phyloP scores from a whole-genome alignment of 2,113 vertebrate genomes.

The Crocuta crocuta region DNA sequence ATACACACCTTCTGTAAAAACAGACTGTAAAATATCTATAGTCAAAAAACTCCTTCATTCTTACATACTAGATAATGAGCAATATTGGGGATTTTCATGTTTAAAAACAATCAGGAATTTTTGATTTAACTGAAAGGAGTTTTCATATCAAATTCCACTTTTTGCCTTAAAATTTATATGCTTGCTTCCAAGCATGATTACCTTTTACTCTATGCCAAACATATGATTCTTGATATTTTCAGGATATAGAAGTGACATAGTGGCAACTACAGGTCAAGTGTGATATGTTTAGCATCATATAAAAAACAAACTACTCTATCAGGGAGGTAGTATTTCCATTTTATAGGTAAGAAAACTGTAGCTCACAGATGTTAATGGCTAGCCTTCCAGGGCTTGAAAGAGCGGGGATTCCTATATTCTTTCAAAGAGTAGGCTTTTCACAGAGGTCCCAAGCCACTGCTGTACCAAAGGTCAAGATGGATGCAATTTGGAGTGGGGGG shows the following conservation, averaged over 20 bases:
- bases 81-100: background rate
- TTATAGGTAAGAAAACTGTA: background rate
- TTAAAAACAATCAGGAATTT: background rate
- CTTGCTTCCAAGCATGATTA: background rate
- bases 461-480: background rate
- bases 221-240: constrained; percentile 1
- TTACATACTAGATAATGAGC: background rate
- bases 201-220: background rate
- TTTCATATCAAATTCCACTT: background rate
- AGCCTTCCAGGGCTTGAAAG: background rate
- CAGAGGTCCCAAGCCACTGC: too few relatives aligned
- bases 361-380: background rate
- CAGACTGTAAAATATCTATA: background rate
- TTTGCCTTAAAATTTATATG: background rate
- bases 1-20: background rate
- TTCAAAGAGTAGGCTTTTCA: background rate
- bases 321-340: background rate
- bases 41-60: background rate
- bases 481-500: background rate
- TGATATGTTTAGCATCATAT: background rate
- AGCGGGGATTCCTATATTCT: background rate
- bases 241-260: background rate
- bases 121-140: background rate
- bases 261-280: background rate
- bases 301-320: background rate